Evolutionary conservation across 1,140 invertebrate species (phyloP), one percentile per base, ranked within the genome.

Genomic region (Lepidostoma basale): DNA sequence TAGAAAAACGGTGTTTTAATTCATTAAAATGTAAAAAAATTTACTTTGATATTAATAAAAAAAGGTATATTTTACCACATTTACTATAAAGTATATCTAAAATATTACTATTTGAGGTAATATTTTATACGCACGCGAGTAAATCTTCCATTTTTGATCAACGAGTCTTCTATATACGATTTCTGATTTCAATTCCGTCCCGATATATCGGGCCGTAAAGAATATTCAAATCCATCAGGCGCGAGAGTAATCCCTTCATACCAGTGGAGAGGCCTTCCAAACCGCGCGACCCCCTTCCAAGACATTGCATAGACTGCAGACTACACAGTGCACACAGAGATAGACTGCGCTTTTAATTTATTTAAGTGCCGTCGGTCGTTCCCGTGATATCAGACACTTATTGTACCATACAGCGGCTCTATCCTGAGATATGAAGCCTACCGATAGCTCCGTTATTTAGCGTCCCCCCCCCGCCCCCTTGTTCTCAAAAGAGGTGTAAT

Each of bases 311-410:
- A 14, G 20, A 58, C 40, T 44, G 59, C 40, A 28, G n/a, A 33
- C 0, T 56, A 20, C 52, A 56, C 14, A 9, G 3, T 25, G 23
- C 52, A 30, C 30, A 56, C 8, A n/a, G 3, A 23, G 25, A 8
- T 49, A 14, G 40, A 26, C 60, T 63, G 70, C 67, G 63, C 66
- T 69, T 69, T 72, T 72, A 71, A 71, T 71, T 68, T 71, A 64
- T 67, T 71, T 71, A 68, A 71, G 69, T 71, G 69, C 65, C 33
- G 65, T 39, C 60, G 65, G 59, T 56, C 33, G 42, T 54, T 66
- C 33, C 59, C 16, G 45, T 67, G 64, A 69, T 69, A 69, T 64
- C 67, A 56, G 67, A 69, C 47, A 62, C 58, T 68, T 56, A 62
- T 62, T 62, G 62, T 64, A 49, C 30, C 30, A 23, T 20, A 30